Base-by-base conservation (phyloP, 2,888 invertebrate genomes). In the Trichopria drosophilae region DNA sequence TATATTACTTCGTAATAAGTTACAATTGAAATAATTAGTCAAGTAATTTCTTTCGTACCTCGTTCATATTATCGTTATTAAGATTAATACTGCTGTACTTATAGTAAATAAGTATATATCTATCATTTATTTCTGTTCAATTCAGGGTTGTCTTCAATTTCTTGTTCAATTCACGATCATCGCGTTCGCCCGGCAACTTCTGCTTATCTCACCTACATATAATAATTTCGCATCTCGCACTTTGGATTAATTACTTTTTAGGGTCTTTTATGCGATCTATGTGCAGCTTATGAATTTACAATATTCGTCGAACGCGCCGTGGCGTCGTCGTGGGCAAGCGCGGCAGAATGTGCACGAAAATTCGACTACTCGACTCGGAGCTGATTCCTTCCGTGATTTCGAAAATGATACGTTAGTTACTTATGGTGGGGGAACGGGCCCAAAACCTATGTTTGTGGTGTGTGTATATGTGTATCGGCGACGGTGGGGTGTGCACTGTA, bases 11-110 rank as follows among this genome's bases (percentile, higher is more conserved):
- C 42, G 42, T 57, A 59, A 57, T 60, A 59, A 59, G 43, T 57
- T 60, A 55, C 56, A 61, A 50, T 61, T 59, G 57, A 63, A 62
- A 61, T 63, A 58, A 61, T 53, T 55, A 60, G 57, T 59, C 55
- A 58, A 57, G 61, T 51, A 61, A 63, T 59, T 56, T 57, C 52
- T 49, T 58, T 62, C 52, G 59, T 58, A 57, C 48, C 50, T 51
- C 60, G 47, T 57, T 50, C 52, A 55, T 53, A 52, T 59, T 61
- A 60, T 53, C 55, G 52, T 63, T 59, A 62, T 59, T 64, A 63
- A 56, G 65, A 64, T 65, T 70, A 71, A 70, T 71, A 71, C 68
- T 69, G 70, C 64, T 63, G 62, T 59, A 63, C 65, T 68, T 62
- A 65, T 57, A 64, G 68, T 68, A 66, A 68, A 66, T 65, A 63